phyloP scores from a whole-genome alignment of 2,113 vertebrate genomes.

The Struthidea cinerea region DNA sequence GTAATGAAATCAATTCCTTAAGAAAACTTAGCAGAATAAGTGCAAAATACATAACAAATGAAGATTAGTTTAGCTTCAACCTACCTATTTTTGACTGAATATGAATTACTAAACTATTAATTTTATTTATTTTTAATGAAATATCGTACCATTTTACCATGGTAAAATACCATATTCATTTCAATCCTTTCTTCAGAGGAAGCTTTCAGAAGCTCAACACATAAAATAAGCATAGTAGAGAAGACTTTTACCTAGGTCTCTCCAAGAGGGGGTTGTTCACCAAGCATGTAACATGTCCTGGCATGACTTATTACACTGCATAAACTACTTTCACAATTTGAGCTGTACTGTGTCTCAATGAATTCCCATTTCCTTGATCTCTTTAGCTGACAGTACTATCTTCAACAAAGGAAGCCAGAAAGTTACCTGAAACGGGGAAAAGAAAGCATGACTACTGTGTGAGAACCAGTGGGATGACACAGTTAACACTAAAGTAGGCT shows the following conservation, averaged over 20 bases:
- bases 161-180: not conserved
- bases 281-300: not conserved
- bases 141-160: not conserved
- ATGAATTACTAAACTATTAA: not conserved
- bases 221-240: not conserved
- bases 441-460: not conserved
- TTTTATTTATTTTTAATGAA: not conserved
- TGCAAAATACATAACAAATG: not conserved
- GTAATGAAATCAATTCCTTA: not conserved
- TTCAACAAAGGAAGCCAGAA: not conserved
- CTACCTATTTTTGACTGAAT: not conserved
- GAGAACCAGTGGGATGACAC: not conserved
- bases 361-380: not conserved
- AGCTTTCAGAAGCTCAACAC: not conserved
- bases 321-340: not conserved
- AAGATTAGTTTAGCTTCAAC: not conserved
- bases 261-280: not conserved
- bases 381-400: not conserved
- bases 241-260: not conserved
- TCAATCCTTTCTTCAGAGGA: not conserved
- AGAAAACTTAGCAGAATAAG: not conserved
- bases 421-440: not conserved
- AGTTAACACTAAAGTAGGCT: not conserved
- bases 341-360: not conserved
- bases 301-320: not conserved